Conservation (phyloP, 2,113 vertebrate species). For the Alethe diademata region DNA sequence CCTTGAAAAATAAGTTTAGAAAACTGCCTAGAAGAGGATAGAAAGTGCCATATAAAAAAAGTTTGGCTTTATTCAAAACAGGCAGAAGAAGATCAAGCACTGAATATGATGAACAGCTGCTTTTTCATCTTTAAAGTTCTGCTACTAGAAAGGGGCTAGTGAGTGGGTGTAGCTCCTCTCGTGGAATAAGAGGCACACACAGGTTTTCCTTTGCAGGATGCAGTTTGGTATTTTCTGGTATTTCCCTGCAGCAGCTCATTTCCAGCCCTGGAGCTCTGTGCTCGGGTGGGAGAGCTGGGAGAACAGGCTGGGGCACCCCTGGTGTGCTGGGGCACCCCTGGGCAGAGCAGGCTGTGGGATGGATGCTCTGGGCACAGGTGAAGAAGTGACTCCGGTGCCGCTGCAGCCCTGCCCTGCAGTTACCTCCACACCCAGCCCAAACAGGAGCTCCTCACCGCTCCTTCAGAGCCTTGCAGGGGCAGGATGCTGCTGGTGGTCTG, state of each 20-base stretch:
- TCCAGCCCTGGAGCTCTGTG: neutral
- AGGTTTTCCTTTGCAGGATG: neutral
- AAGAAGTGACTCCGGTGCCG: neutral
- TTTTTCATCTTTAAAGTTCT: neutral
- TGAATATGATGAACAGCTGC: neutral
- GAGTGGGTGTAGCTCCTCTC: neutral
- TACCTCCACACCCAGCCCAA: neutral
- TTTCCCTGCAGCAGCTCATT: neutral
- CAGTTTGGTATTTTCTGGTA: neutral
- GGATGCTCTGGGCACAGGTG: neutral
- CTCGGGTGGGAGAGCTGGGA: neutral
- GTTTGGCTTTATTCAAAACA: neutral
- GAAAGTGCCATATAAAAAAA: neutral
- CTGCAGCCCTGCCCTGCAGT: neutral
- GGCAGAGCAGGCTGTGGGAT: neutral
- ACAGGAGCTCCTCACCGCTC: fast-evolving
- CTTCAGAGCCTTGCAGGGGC: neutral
- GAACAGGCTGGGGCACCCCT: neutral
- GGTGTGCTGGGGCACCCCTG: neutral
- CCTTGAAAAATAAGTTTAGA: neutral
- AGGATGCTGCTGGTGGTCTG: neutral
- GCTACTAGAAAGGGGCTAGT: neutral
- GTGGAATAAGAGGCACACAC: neutral
- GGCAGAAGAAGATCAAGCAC: conserved; percentile 25
- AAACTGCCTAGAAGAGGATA: neutral